A percentile compares a stretch with the other conserved stretches of the same genome.
phyloP scores from a whole-genome alignment of 1,140 invertebrate genomes.

The Drosophila bipectinata region DNA sequence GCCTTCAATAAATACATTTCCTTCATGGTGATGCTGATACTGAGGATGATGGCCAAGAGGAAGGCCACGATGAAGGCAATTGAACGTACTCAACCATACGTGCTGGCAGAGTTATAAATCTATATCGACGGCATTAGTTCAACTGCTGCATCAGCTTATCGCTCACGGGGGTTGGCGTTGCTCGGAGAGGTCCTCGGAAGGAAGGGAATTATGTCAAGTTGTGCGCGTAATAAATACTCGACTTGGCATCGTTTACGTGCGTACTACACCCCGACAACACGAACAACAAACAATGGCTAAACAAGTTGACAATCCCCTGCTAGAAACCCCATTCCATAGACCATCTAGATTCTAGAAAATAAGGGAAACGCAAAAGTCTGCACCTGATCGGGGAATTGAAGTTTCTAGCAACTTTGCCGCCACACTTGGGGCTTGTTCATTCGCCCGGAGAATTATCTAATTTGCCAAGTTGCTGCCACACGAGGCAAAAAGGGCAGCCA shows the following conservation, averaged over 20 bases:
- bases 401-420: slow-evolving; percentile 61
- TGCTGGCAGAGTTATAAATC: slow-evolving; percentile 65
- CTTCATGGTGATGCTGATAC: slow-evolving; percentile 21
- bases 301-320: slow-evolving; percentile 44
- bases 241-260: slow-evolving; percentile 74
- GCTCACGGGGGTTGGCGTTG: background rate
- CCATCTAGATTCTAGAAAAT: too few species aligned
- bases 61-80: slow-evolving; percentile 50
- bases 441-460: slow-evolving; percentile 55
- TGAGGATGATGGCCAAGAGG: slow-evolving; percentile 25
- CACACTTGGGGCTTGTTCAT: slow-evolving; percentile 56
- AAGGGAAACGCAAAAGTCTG: slow-evolving; percentile 1
- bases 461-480: slow-evolving; percentile 54
- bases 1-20: slow-evolving; percentile 22
- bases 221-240: slow-evolving; percentile 78
- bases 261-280: slow-evolving; percentile 63
- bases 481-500: slow-evolving; percentile 1
- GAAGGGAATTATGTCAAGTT: slow-evolving; percentile 80
- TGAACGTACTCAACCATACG: slow-evolving; percentile 55
- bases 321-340: background rate
- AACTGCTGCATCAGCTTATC: slow-evolving; percentile 58
- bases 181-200: slow-evolving; percentile 26
- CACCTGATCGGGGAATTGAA: slow-evolving; percentile 54
- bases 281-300: slow-evolving; percentile 64
- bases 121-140: slow-evolving; percentile 69